A percentile compares a stretch with the other conserved stretches of the same genome.
These are phyloP conservation scores for Muscidifurax raptorellus DNA, from an alignment of 1,140 invertebrate genomes.

Conservation along the genomic window DNA sequence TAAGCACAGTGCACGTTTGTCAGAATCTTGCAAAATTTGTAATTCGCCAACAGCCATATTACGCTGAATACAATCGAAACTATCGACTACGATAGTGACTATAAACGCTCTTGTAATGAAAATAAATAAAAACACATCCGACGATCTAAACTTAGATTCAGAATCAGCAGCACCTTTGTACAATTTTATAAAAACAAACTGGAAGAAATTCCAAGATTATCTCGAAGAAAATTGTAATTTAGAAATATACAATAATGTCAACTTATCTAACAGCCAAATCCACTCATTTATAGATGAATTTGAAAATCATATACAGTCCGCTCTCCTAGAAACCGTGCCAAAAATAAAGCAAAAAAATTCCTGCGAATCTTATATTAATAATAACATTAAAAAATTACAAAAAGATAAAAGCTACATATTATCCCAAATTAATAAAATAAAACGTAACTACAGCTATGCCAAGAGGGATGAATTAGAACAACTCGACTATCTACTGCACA, in stretches of 20 bases:
- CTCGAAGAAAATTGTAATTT: background rate
- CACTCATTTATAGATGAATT: background rate
- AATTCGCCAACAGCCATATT: no score
- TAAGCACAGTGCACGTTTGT: no score
- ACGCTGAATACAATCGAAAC: no score
- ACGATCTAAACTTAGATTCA: background rate
- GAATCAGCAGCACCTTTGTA: background rate
- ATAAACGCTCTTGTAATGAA: background rate
- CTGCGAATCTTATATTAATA: background rate
- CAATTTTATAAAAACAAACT: conserved; percentile 11
- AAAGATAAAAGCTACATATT: conserved; percentile 13
- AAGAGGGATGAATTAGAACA: background rate
- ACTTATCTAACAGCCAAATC: background rate
- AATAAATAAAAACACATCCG: background rate
- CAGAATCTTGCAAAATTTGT: no score
- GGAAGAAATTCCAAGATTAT: background rate
- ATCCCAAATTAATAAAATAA: background rate
- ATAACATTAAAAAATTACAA: background rate
- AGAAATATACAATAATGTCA: background rate
- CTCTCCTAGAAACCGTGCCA: background rate
- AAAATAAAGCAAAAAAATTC: background rate
- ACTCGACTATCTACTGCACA: background rate
- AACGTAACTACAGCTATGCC: background rate
- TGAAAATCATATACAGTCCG: background rate
- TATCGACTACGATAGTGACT: background rate